phyloP scores from a whole-genome alignment of 2,113 vertebrate species.

The Regulus satrapa region DNA sequence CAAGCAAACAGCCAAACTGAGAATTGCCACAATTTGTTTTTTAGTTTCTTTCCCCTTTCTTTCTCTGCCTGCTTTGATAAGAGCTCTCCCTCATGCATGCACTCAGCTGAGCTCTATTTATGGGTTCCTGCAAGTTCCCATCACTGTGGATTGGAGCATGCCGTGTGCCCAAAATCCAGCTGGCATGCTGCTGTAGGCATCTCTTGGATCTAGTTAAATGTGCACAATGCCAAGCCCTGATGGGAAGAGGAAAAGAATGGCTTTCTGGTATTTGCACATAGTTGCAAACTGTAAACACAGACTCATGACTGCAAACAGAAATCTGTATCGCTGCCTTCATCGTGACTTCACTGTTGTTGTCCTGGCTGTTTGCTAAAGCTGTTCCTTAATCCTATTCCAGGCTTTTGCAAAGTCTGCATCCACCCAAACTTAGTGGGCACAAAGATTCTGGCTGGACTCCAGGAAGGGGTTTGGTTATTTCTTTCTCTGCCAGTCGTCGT shows the following conservation, averaged over 20 bases:
- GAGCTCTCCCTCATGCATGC: not conserved
- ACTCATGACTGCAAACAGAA: conserved; percentile 32
- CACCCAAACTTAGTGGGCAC: not conserved
- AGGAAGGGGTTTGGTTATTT: not conserved
- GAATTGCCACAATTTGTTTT: not conserved
- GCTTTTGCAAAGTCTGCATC: conserved; percentile 35
- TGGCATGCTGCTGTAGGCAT: conserved; percentile 7
- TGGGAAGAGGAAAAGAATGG: conserved; percentile 12
- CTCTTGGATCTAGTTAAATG: not conserved
- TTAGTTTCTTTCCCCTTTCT: not conserved
- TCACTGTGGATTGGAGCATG: not conserved
- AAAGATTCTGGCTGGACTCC: conserved; percentile 24
- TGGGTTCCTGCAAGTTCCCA: not conserved
- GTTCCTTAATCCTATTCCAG: conserved; percentile 50
- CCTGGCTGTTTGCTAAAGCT: conserved; percentile 60
- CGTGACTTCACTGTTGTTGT: conserved; percentile 22
- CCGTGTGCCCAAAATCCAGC: not conserved
- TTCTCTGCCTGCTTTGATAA: not conserved
- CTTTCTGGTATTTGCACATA: conserved; percentile 44
- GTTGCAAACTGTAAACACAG: conserved; percentile 36
- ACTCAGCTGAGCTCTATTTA: not conserved
- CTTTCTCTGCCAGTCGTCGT: not conserved
- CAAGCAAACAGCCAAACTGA: not conserved
- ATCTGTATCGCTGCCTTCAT: not conserved
- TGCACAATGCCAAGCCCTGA: not conserved